Percentiles rank a stretch among this genome's conserved stretches.
Conservation (phyloP, 35 echinoderm and acorn worm genomes). For the Ophioderma brevispina region DNA sequence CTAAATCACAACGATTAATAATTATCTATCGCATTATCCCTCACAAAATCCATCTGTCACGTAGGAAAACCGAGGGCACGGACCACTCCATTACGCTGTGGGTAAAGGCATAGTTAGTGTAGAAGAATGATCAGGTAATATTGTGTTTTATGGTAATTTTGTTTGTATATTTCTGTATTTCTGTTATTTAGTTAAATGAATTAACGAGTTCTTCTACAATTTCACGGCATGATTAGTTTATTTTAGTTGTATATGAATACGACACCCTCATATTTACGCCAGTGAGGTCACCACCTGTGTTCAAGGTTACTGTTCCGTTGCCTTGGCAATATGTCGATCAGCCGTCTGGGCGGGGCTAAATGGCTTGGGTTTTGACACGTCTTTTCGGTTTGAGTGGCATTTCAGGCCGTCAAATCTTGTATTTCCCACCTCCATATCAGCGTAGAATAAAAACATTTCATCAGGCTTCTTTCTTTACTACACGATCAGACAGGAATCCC, state of each 20-base stretch:
- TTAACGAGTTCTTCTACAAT: too few relatives aligned
- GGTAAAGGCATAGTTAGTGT: too few relatives aligned
- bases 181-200: too few relatives aligned
- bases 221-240: too few relatives aligned
- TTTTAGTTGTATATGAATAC: not conserved
- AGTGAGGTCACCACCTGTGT: not conserved
- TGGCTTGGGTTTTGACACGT: slow-evolving; percentile 94
- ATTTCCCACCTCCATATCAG: slow-evolving; percentile 92
- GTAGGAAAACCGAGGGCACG: too few relatives aligned
- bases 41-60: too few relatives aligned
- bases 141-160: too few relatives aligned
- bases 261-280: not conserved
- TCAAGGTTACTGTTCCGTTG: slow-evolving; percentile 42
- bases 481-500: slow-evolving; percentile 61
- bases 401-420: slow-evolving; percentile 90
- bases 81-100: too few relatives aligned
- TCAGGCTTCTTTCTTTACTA: slow-evolving; percentile 79
- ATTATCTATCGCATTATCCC: not conserved
- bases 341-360: slow-evolving; percentile 66
- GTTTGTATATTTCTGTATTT: too few relatives aligned
- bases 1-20: slow-evolving; percentile 37
- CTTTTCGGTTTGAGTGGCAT: slow-evolving; percentile 97
- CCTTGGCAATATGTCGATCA: slow-evolving; percentile 80
- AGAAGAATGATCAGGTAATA: too few relatives aligned
- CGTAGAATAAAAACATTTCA: slow-evolving; percentile 99